phyloP scores from a whole-genome alignment of 53 echinoderm and acorn worm species.

The Stichopus horrens region DNA sequence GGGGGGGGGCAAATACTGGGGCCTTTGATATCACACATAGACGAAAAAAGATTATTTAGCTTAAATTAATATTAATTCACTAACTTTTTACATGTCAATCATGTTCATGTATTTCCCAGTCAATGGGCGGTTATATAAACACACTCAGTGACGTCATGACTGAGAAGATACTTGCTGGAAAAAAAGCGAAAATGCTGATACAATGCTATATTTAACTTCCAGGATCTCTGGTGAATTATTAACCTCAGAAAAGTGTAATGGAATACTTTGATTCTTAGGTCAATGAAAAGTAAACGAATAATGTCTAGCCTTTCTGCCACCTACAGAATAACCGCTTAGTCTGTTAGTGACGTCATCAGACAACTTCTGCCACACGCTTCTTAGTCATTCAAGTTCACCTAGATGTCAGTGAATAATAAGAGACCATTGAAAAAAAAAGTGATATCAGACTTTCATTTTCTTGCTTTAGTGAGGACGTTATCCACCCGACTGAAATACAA shows the following conservation, averaged over 20 bases:
- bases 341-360: not conserved
- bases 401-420: not conserved
- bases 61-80: too few relatives aligned
- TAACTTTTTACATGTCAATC: too few relatives aligned
- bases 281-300: not conserved
- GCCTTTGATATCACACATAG: too few relatives aligned
- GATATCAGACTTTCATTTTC: too few relatives aligned
- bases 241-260: not conserved
- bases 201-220: not conserved
- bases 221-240: not conserved
- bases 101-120: too few relatives aligned
- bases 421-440: not conserved
- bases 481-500: not conserved
- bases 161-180: too few relatives aligned
- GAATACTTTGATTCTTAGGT: not conserved
- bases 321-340: not conserved
- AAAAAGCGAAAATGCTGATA: too few relatives aligned
- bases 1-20: too few relatives aligned
- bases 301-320: not conserved
- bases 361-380: not conserved
- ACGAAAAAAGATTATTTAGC: too few relatives aligned
- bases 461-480: too few relatives aligned
- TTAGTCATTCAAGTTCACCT: not conserved
- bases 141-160: too few relatives aligned
- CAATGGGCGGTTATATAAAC: too few relatives aligned